phyloP scores from a whole-genome alignment of 2,888 invertebrate species.

The Diaphora mendica region DNA sequence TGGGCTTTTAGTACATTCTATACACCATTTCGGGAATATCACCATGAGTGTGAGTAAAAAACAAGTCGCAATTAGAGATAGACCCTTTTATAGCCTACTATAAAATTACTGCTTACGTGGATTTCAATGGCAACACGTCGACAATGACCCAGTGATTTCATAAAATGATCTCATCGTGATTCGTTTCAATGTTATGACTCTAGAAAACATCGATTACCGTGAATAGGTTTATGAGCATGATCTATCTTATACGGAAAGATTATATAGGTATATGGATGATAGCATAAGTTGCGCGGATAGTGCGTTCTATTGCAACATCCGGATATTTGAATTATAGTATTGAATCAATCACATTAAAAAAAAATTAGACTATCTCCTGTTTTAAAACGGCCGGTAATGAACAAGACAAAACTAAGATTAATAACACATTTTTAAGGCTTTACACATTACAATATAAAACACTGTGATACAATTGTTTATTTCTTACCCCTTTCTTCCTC shows the following conservation, averaged over 20 bases:
- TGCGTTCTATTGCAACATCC: background rate
- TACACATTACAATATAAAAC: background rate
- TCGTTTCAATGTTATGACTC: conserved; percentile 5
- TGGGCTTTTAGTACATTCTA: no score
- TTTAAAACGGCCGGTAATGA: no score
- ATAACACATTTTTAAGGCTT: background rate
- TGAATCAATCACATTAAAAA: no score
- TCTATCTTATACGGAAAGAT: background rate
- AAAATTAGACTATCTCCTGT: no score
- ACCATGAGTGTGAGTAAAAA: background rate
- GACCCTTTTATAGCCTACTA: background rate
- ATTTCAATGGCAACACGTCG: conserved; percentile 18
- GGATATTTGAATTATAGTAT: background rate
- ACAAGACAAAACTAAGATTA: no score
- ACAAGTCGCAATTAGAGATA: background rate
- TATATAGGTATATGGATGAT: background rate
- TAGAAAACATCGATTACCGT: background rate
- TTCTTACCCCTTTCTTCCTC: conserved; percentile 77
- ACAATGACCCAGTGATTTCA: conserved; percentile 48
- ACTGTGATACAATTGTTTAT: background rate
- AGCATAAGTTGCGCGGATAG: background rate
- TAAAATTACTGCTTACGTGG: background rate
- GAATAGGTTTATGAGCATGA: background rate
- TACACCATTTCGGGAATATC: background rate
- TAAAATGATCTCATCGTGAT: conserved; percentile 23